phyloP scores from a whole-genome alignment of 2,888 invertebrate genomes.

The Drosophila borborema region DNA sequence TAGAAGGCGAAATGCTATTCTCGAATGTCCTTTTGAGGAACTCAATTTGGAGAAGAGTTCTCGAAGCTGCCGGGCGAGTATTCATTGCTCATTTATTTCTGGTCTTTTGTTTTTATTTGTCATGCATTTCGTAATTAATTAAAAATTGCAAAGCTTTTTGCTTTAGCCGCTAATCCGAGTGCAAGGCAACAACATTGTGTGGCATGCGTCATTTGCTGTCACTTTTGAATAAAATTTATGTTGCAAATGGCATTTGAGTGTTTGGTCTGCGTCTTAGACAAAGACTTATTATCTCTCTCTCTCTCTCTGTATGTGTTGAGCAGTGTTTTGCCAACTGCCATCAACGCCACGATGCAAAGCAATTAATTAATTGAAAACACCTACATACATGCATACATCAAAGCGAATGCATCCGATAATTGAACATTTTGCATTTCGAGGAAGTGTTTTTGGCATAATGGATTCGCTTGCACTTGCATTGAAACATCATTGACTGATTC shows the following conservation, averaged over 20 bases:
- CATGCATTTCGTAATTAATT: constrained; percentile 33
- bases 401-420: constrained; percentile 30
- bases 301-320: too few relatives aligned
- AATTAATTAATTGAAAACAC: constrained; percentile 71
- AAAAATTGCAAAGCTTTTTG: constrained; percentile 30
- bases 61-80: constrained; percentile 3
- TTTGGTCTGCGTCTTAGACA: constrained; percentile 28
- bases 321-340: constrained; percentile 17
- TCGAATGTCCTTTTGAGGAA: constrained; percentile 19
- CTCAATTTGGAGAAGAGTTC: constrained; percentile 24
- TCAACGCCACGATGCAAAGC: constrained; percentile 33
- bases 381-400: constrained; percentile 67
- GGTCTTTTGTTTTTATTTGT: constrained; percentile 14
- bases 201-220: constrained; percentile 55
- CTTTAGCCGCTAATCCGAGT: constrained; percentile 26
- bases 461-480: background rate
- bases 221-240: constrained; percentile 69
- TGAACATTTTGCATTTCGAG: constrained; percentile 32
- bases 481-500: constrained; percentile 28
- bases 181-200: constrained; percentile 20
- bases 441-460: constrained; percentile 27
- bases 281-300: constrained; percentile 25
- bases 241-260: constrained; percentile 64
- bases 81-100: constrained; percentile 12
- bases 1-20: constrained; percentile 26